These are phyloP conservation scores for Glareola pratincola DNA, from an alignment of 2,113 vertebrate species.

Conservation along the genomic window DNA sequence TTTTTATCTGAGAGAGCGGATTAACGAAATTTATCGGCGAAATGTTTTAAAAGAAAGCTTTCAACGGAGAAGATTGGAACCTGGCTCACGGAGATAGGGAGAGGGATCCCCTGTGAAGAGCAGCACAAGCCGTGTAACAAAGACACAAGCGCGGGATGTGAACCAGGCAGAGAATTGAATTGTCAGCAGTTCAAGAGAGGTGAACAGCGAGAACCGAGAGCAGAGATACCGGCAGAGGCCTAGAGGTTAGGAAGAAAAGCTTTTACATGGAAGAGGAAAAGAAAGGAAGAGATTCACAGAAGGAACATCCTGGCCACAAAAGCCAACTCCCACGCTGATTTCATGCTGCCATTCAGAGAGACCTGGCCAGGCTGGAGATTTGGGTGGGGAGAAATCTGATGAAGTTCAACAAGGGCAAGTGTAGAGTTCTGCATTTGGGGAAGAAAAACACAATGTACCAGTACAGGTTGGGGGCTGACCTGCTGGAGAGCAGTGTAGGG, in stretches of 20 bases:
- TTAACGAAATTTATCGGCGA: not conserved
- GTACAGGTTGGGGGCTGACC: no score
- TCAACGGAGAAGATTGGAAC: not conserved
- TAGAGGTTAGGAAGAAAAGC: not conserved
- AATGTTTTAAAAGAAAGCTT: not conserved
- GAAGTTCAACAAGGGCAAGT: no score
- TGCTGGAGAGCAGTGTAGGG: no score
- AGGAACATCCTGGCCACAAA: not conserved
- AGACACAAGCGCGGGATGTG: not conserved
- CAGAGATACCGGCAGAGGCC: not conserved
- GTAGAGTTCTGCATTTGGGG: no score
- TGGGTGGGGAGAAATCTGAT: no score
- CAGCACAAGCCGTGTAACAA: not conserved
- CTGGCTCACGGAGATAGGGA: slow-evolving; percentile 42
- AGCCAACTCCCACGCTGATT: not conserved
- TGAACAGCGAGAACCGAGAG: not conserved
- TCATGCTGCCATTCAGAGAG: no score
- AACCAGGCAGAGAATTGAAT: not conserved
- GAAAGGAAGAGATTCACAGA: not conserved
- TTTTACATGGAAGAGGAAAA: not conserved
- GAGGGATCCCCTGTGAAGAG: slow-evolving; percentile 1
- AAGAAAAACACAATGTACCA: no score
- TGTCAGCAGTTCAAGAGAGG: slow-evolving; percentile 8
- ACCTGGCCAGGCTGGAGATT: no score
- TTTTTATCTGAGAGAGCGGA: not conserved